Base-by-base conservation (phyloP, 2,113 vertebrate species). In the Paradoxurus hermaphroditus region DNA sequence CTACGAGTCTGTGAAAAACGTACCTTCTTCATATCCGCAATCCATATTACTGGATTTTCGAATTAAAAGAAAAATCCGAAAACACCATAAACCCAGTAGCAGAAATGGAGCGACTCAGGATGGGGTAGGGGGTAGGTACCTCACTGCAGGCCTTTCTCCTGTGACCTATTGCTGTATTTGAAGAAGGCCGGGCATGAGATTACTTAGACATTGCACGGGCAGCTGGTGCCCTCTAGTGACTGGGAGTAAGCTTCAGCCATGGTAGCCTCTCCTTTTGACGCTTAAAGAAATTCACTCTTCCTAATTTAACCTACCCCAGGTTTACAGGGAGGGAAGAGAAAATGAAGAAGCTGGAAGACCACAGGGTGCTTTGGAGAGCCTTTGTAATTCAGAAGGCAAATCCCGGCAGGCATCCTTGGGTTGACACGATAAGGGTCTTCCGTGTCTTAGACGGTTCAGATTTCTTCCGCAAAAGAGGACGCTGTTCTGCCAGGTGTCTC, bases 191-290 rank as follows among this genome's bases (percentile, higher is more conserved):
- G 14, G 21, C 25, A 0, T 0, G 0, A 8, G 4, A 49, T 41
- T 1, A 5, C 34, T 12, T 90, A 41, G 44, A 23, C 5, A 92
- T 97, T 96, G 90, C 53, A 46, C 0, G 15, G 63, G 94, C 79
- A 77, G 0, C 53, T 97, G 59, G 92, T 49, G 96, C 94, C 97
- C 97, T 91, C 98, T 98, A 95, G 96, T 82, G 98, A 34, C 16
- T 4, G 36, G 34, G 25, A n/a, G 31, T 27, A 21, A 1, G 10
- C 68, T 75, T 27, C 68, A 62, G 65, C 41, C 41, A 3, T 8
- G 4, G 13, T 5, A 13, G 1, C 10, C 36, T 68, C 68, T 51
- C 36, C 4, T 78, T 63, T 84, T 70, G 34, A 91, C n/a, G 25
- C 56, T 44, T 8, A 8, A 82, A 86, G 65, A 85, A 46, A 78